These are phyloP conservation scores for Hylia prasina DNA, from an alignment of 2,113 vertebrate genomes.

Conservation along the genomic window DNA sequence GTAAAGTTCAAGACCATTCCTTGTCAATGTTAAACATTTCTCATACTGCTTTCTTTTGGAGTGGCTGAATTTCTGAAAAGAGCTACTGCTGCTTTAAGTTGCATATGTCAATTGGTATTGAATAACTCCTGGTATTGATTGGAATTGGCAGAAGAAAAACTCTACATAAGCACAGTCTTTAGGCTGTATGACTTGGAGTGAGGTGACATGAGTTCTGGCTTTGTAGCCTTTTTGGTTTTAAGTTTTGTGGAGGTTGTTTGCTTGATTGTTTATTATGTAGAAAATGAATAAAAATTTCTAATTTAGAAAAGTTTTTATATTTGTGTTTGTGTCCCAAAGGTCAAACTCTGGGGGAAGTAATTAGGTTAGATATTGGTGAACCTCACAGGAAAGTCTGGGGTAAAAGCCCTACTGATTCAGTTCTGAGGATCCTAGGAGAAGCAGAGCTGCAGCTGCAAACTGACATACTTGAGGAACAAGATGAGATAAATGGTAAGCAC, in stretches of 20 bases:
- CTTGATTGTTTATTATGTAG: neutral
- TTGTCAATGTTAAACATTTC: neutral
- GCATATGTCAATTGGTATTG: neutral
- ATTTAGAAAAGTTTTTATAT: neutral
- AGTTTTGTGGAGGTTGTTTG: neutral
- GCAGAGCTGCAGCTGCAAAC: conserved; percentile 86
- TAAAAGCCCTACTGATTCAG: conserved; percentile 78
- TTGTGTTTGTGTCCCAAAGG: conserved; percentile 64
- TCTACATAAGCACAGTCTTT: neutral
- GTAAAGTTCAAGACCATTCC: neutral
- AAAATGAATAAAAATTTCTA: neutral
- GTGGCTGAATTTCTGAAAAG: neutral
- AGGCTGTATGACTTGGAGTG: neutral
- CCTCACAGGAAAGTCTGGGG: conserved; percentile 83
- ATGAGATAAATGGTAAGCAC: conserved; percentile 63
- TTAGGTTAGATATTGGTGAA: conserved; percentile 74
- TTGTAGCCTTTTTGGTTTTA: neutral
- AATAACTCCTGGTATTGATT: neutral
- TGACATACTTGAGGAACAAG: conserved; percentile 72
- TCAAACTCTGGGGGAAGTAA: conserved; percentile 80
- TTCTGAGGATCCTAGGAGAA: conserved; percentile 84
- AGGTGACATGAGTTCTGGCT: neutral
- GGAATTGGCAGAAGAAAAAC: neutral
- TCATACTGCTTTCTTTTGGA: neutral
- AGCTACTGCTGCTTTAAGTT: neutral